phyloP scores from a whole-genome alignment of 2,888 invertebrate species.

The Acronicta alni region DNA sequence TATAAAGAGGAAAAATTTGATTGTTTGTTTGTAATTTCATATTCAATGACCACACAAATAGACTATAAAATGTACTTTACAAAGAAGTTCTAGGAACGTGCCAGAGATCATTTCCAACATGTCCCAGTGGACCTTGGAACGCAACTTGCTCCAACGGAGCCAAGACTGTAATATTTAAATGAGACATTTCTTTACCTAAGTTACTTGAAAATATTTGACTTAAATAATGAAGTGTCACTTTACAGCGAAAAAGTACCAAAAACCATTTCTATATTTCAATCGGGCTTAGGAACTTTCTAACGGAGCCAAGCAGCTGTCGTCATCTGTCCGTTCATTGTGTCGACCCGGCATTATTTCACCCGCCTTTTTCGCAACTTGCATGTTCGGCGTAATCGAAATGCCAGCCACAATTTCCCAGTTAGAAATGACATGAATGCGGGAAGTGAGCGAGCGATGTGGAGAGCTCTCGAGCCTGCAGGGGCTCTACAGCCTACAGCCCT shows the following conservation, averaged over 20 bases:
- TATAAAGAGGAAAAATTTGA: too few species aligned
- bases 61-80: too few species aligned
- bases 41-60: too few species aligned
- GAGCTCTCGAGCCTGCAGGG: slow-evolving; percentile 41
- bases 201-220: not conserved
- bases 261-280: slow-evolving; percentile 21
- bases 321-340: slow-evolving; percentile 26
- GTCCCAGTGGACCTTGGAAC: slow-evolving; percentile 16
- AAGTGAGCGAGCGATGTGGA: slow-evolving; percentile 55
- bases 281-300: slow-evolving; percentile 13
- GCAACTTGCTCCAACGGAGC: not conserved
- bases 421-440: slow-evolving; percentile 52
- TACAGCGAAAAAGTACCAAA: not conserved
- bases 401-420: slow-evolving; percentile 38
- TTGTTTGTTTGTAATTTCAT: too few species aligned
- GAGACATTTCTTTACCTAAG: not conserved
- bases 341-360: slow-evolving; percentile 19
- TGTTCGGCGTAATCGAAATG: slow-evolving; percentile 27
- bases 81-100: not conserved
- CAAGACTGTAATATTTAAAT: not conserved
- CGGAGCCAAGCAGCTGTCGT: slow-evolving; percentile 22
- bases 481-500: slow-evolving; percentile 40
- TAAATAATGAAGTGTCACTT: not conserved
- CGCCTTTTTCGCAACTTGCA: slow-evolving; percentile 10
- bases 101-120: slow-evolving; percentile 12